These are phyloP conservation scores for Seira musarum DNA, from an alignment of 2,888 invertebrate species.

Conservation along the genomic window DNA sequence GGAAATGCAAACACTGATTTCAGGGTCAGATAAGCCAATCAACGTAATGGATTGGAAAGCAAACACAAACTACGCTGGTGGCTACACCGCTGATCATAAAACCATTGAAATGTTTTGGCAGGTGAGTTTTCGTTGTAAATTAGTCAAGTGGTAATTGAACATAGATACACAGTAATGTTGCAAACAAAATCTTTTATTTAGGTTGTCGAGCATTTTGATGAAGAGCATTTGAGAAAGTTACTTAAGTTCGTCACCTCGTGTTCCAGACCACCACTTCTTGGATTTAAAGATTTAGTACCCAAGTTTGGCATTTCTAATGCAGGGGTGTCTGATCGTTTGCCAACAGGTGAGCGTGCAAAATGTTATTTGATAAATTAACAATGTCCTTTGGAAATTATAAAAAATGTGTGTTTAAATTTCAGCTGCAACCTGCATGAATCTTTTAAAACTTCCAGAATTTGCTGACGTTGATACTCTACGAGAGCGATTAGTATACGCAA, in stretches of 20 bases:
- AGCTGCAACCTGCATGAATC: slow-evolving; percentile 98
- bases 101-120: slow-evolving; percentile 93
- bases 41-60: slow-evolving; percentile 90
- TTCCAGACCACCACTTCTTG: slow-evolving; percentile 95
- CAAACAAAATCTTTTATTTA: slow-evolving; percentile 41
- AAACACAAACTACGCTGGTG: slow-evolving; percentile 93
- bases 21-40: slow-evolving; percentile 94
- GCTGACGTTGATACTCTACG: slow-evolving; percentile 82
- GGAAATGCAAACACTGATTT: slow-evolving; percentile 96
- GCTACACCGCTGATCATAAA: slow-evolving; percentile 86
- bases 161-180: no score
- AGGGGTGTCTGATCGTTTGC: slow-evolving; percentile 90
- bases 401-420: slow-evolving; percentile 18
- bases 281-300: slow-evolving; percentile 88
- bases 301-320: slow-evolving; percentile 97
- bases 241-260: slow-evolving; percentile 99
- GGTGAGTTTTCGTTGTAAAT: slow-evolving; percentile 49
- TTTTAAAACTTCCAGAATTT: slow-evolving; percentile 95
- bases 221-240: slow-evolving; percentile 87
- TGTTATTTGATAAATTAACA: no score
- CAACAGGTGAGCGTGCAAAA: slow-evolving; percentile 82
- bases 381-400: no score
- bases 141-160: no score
- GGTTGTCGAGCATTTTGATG: slow-evolving; percentile 86
- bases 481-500: slow-evolving; percentile 91